Evolutionary conservation across 1,140 invertebrate genomes (phyloP).

Genomic region (Leguminivora glycinivorella): DNA sequence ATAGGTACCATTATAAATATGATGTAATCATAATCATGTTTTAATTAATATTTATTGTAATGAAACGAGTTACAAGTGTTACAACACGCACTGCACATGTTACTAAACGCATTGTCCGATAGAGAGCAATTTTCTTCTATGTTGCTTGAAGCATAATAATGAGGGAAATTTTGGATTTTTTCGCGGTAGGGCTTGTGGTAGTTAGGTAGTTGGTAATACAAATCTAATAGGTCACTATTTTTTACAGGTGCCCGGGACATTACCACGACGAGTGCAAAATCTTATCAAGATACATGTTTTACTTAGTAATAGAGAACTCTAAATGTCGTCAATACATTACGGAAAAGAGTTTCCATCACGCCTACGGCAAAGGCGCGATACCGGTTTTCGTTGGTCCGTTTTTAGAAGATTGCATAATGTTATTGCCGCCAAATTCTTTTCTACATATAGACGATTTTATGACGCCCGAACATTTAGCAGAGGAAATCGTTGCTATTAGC

Average conservation of each 20-base stretch:
- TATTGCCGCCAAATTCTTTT: slow-evolving; percentile 83
- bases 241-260: slow-evolving; percentile 82
- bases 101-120: too few relatives aligned
- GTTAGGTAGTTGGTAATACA: too few relatives aligned
- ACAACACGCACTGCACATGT: too few relatives aligned
- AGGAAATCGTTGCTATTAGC: slow-evolving; percentile 76
- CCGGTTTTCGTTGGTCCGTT: slow-evolving; percentile 85
- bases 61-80: too few relatives aligned
- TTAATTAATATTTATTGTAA: too few relatives aligned
- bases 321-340: slow-evolving; percentile 85
- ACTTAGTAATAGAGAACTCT: slow-evolving; percentile 88
- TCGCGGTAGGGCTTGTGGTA: too few relatives aligned
- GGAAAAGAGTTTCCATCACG: slow-evolving; percentile 85
- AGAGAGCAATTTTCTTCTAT: too few relatives aligned
- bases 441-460: slow-evolving; percentile 88
- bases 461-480: slow-evolving; percentile 81
- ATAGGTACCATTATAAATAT: too few relatives aligned
- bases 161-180: too few relatives aligned
- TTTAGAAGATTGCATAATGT: slow-evolving; percentile 73
- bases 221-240: neutral
- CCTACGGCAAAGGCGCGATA: slow-evolving; percentile 82
- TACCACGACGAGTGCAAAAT: slow-evolving; percentile 80
- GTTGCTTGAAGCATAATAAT: too few relatives aligned
- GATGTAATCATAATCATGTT: too few relatives aligned
- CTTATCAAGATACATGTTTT: slow-evolving; percentile 84